Evolutionary conservation across 2,888 invertebrate species (phyloP), one percentile per base, ranked within the genome.

Genomic region (Monochamus alternatus): DNA sequence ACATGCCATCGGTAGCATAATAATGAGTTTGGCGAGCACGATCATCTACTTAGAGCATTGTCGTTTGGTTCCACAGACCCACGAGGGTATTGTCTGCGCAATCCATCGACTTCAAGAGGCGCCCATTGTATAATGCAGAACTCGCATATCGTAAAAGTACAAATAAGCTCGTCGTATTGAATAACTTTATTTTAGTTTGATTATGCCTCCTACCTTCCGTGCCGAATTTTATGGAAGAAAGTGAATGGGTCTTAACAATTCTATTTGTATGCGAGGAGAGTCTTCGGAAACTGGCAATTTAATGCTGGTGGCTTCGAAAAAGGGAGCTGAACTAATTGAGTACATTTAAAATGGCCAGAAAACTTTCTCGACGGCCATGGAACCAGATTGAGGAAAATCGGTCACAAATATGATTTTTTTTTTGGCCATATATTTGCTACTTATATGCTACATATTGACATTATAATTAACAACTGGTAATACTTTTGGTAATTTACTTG

Each of bases 11-110:
- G 55, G 55, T 14, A 55, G 55, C 14, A 14, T 55, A 55, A 14
- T 55, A 55, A 14, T n/a, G 55, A 14, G 55, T 55, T 55, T 55
- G 47, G 47, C 47, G 47, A 47, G 47, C 47, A 47, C 47, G 47
- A 47, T 12, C 47, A 9, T 47, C 47, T 47, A 47, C 47, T 47
- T 47, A 47, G 12, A 47, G 10, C 47, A 47, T 47, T 47, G 47
- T 47, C 3, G 47, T 47, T 47, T n/a, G 22, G 55, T 55, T 14
- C 55, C 55, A 55, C n/a, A n/a, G 55, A 55, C 55, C 38, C 55
- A 55, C 55, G 5, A 14, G 5, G 55, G 55, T 14, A 55, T 55
- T 55, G 55, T 55, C 55, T 55, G 55, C 55, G n/a, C 55, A 14
- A 55, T n/a, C 55, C 14, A 14, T n/a, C 55, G 55, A 7, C 55